Evolutionary conservation across 2,113 vertebrate genomes (phyloP).

Genomic region (Fregata magnificens): DNA sequence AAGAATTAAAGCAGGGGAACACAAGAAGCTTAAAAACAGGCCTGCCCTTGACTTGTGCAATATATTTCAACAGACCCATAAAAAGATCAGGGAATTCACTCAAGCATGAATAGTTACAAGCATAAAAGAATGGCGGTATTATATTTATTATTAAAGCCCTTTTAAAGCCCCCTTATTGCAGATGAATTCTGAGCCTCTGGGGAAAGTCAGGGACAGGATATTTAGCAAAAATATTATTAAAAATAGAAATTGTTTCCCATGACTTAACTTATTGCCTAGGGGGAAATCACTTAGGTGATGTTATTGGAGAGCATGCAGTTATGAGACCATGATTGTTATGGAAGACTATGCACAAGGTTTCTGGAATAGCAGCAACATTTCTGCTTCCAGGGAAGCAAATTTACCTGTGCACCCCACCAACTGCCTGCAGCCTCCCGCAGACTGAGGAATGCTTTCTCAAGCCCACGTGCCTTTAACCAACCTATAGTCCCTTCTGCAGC

Average conservation of each 20-base stretch:
- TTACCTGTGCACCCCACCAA: neutral
- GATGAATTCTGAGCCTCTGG: conserved; percentile 21
- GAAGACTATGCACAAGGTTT: neutral
- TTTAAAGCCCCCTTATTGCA: conserved; percentile 47
- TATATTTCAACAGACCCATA: conserved; percentile 53
- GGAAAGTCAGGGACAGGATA: conserved; percentile 58
- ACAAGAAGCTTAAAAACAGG: conserved; percentile 18
- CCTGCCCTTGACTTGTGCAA: conserved; percentile 52
- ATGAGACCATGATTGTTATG: neutral
- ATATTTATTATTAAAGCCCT: conserved; percentile 59
- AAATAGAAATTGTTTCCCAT: conserved; percentile 61
- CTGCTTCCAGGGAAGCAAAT: neutral
- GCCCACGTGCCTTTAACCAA: neutral
- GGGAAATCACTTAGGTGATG: conserved; percentile 25
- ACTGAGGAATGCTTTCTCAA: neutral
- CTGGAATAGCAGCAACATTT: neutral
- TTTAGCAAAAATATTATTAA: conserved; percentile 66
- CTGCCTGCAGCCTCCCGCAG: neutral
- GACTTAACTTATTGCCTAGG: conserved; percentile 41
- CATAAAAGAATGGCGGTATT: conserved; percentile 38
- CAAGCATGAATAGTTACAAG: conserved; percentile 59
- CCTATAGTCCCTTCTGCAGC: neutral
- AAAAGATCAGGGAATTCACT: conserved; percentile 59
- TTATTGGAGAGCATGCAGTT: neutral
- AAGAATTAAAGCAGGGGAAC: conserved; percentile 32